These are phyloP conservation scores for Ametastegia equiseti DNA, from an alignment of 2,888 invertebrate species.

Conservation along the genomic window DNA sequence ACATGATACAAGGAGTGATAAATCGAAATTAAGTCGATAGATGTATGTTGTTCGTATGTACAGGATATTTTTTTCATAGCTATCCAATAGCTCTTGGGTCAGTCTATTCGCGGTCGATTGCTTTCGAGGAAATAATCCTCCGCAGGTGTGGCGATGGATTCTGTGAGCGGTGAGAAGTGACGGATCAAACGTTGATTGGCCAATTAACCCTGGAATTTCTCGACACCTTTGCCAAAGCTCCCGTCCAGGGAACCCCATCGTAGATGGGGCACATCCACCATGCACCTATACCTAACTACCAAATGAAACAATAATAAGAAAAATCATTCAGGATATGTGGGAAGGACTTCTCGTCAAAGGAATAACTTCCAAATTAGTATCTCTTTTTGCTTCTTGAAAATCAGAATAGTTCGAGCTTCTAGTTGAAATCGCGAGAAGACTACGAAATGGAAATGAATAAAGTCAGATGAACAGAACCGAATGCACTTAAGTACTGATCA, in stretches of 20 bases:
- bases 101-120: constrained; percentile 37
- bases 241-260: not conserved
- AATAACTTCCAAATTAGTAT: not conserved
- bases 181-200: constrained; percentile 47
- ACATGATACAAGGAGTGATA: not conserved
- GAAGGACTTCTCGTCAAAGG: not conserved
- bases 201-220: constrained; percentile 46
- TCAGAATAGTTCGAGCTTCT: too few species aligned
- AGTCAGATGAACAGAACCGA: not conserved
- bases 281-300: not conserved
- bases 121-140: constrained; percentile 36
- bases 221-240: constrained; percentile 45
- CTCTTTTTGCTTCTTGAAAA: too few species aligned
- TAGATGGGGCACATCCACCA: too few species aligned
- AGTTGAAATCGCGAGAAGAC: too few species aligned
- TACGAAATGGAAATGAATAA: too few species aligned
- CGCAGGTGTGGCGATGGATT: constrained; percentile 32
- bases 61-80: too few species aligned
- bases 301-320: not conserved
- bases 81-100: too few species aligned
- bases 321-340: not conserved
- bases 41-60: not conserved
- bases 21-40: constrained; percentile 23
- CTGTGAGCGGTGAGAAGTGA: constrained; percentile 51
- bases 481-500: not conserved